Evolutionary conservation across 37 sponge, comb jelly and placozoan species (phyloP).

Genomic region (Ianthella basta): DNA sequence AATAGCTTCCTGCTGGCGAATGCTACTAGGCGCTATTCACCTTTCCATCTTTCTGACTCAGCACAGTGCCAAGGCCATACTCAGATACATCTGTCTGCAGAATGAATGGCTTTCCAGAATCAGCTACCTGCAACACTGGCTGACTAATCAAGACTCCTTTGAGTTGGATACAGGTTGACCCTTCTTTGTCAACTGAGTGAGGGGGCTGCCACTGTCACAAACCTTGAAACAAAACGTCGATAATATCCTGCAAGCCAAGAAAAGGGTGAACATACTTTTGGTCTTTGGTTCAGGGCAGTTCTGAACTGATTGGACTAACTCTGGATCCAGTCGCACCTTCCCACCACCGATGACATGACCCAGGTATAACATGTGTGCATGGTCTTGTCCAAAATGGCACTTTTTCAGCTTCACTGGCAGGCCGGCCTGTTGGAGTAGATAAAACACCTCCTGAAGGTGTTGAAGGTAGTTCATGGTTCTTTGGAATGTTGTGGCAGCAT

Average conservation of each 20-base stretch:
- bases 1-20: slow-evolving; percentile 31
- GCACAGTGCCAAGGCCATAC: slow-evolving; percentile 56
- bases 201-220: slow-evolving; percentile 37
- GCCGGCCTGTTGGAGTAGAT: slow-evolving; percentile 9
- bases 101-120: slow-evolving; percentile 25
- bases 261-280: slow-evolving; percentile 38
- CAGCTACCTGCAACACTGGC: slow-evolving; percentile 49
- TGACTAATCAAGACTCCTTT: background rate
- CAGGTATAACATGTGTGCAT: slow-evolving; percentile 24
- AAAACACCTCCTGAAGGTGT: slow-evolving; percentile 26
- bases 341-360: slow-evolving; percentile 39
- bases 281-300: slow-evolving; percentile 15
- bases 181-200: slow-evolving; percentile 36
- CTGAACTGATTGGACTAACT: slow-evolving; percentile 38
- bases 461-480: slow-evolving; percentile 42
- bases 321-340: slow-evolving; percentile 18
- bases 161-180: background rate
- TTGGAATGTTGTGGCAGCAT: slow-evolving; percentile 59
- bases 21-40: slow-evolving; percentile 33
- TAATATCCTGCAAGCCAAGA: slow-evolving; percentile 47
- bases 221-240: slow-evolving; percentile 25
- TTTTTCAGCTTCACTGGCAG: slow-evolving; percentile 27
- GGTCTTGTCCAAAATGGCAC: slow-evolving; percentile 9
- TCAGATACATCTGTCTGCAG: slow-evolving; percentile 58
- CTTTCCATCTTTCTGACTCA: slow-evolving; percentile 29